These are phyloP conservation scores for Thamnophis elegans DNA, from an alignment of 2,797 vertebrate species.

Conservation along the genomic window DNA sequence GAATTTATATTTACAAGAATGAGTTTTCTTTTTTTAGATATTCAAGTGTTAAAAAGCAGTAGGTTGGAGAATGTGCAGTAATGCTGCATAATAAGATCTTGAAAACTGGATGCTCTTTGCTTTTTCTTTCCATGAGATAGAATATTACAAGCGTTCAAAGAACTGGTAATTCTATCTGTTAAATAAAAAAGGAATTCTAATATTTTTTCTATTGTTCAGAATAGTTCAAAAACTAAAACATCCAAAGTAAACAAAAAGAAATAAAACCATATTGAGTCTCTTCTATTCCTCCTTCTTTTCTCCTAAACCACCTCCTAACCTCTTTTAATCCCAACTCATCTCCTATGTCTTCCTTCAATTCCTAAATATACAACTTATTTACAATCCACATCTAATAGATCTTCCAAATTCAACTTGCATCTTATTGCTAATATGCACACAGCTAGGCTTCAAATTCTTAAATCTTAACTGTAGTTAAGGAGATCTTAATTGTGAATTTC, in stretches of 20 bases:
- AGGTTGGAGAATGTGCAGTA: background rate
- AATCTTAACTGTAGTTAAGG: background rate
- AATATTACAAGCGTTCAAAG: background rate
- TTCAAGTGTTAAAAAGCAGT: background rate
- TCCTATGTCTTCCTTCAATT: background rate
- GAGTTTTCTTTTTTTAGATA: background rate
- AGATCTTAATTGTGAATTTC: background rate
- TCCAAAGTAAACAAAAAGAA: background rate
- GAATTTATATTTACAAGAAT: background rate
- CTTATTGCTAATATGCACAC: background rate
- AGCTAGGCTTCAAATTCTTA: background rate
- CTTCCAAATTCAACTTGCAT: background rate
- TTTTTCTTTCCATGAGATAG: background rate
- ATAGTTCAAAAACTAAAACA: background rate
- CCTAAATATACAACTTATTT: background rate
- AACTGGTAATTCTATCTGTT: background rate
- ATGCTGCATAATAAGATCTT: background rate
- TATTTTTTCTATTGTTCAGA: background rate
- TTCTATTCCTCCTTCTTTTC: background rate
- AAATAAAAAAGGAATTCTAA: background rate
- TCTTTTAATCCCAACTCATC: background rate
- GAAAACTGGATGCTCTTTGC: background rate
- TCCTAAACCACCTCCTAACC: background rate
- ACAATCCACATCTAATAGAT: background rate
- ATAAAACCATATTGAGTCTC: background rate